Conservation (phyloP, 2,888 invertebrate species). For the Tipula confusa region DNA sequence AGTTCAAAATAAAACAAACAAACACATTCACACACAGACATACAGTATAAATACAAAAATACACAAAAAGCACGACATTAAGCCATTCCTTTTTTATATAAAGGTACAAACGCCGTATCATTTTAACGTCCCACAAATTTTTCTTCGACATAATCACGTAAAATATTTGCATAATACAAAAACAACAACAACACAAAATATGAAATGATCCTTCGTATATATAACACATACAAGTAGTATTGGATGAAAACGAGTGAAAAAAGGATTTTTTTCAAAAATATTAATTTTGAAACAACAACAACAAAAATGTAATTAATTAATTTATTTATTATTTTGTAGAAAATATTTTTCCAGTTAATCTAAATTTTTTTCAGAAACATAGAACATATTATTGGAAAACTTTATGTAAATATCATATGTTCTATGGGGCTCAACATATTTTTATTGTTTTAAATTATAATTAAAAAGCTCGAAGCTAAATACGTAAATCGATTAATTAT, state of each 20-base stretch:
- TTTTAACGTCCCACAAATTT: background rate
- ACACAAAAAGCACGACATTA: background rate
- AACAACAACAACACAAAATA: background rate
- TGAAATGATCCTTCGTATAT: no score
- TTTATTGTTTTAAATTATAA: no score
- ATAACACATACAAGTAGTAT: no score
- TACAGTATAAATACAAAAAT: background rate
- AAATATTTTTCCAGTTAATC: background rate
- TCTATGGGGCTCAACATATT: no score
- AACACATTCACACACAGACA: background rate
- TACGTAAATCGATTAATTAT: no score
- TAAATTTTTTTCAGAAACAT: no score
- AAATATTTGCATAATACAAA: background rate
- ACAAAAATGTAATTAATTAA: background rate
- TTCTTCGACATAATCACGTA: conserved; percentile 3
- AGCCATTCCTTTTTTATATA: background rate
- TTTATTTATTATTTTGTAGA: background rate
- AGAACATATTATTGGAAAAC: no score
- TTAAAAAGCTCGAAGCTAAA: no score
- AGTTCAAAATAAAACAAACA: background rate
- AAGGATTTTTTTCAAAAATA: background rate
- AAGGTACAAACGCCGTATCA: background rate
- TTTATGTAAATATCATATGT: no score
- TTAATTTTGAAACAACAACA: background rate
- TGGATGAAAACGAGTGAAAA: background rate